A percentile compares a stretch with the other conserved stretches of the same genome.
phyloP scores from a whole-genome alignment of 2,797 vertebrate species.

The Tragopan temminckii region DNA sequence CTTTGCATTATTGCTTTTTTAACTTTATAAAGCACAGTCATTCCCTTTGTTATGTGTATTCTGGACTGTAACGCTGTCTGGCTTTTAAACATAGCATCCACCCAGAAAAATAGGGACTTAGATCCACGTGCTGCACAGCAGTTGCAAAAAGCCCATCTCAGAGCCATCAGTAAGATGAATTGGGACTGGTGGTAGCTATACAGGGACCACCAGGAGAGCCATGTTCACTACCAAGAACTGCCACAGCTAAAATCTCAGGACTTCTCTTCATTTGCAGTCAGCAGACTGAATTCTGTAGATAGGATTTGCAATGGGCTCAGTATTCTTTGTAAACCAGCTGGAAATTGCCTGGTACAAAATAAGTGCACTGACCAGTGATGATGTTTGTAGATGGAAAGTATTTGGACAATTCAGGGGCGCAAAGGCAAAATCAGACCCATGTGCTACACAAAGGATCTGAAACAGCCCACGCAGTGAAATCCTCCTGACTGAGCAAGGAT shows the following conservation, averaged over 20 bases:
- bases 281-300: not conserved
- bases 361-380: not conserved
- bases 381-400: not conserved
- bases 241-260: not conserved
- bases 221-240: not conserved
- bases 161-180: not conserved
- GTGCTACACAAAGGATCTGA: not conserved
- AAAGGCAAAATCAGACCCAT: not conserved
- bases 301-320: not conserved
- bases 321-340: not conserved
- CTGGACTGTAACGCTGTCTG: not conserved
- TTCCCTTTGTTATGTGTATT: not conserved
- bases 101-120: not conserved
- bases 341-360: not conserved
- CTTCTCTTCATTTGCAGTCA: not conserved
- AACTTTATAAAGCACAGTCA: not conserved
- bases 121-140: fast-evolving
- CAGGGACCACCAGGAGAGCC: fast-evolving
- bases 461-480: not conserved
- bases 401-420: not conserved
- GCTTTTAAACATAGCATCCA: fast-evolving
- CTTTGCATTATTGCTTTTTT: not conserved
- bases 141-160: not conserved
- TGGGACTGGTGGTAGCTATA: not conserved
- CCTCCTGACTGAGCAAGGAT: not conserved